phyloP scores from a whole-genome alignment of 1,140 invertebrate species.

The Drosophila santomea region DNA sequence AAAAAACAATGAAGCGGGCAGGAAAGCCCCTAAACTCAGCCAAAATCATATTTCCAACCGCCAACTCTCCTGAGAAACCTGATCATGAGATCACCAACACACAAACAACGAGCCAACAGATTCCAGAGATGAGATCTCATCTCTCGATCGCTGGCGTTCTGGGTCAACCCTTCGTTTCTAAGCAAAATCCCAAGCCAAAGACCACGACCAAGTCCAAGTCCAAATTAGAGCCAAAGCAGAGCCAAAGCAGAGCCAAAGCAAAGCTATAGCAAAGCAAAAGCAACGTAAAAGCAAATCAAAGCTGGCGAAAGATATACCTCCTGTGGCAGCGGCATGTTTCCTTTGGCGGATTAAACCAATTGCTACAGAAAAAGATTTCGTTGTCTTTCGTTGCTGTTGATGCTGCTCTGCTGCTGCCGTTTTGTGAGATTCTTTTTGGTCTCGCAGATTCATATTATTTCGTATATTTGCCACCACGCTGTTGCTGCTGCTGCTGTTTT shows the following conservation, averaged over 20 bases:
- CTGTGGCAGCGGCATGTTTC: conserved; percentile 72
- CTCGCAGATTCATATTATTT: conserved; percentile 18
- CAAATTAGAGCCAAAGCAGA: conserved; percentile 13
- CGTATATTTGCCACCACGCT: neutral
- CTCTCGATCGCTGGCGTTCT: conserved; percentile 32
- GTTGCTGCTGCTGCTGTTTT: conserved; percentile 2
- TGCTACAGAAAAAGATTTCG: conserved; percentile 72
- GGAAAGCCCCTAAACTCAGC: conserved; percentile 55
- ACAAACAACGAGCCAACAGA: conserved; percentile 11
- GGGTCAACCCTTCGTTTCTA: conserved; percentile 57
- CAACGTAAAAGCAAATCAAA: conserved; percentile 5
- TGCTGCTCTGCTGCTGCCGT: neutral
- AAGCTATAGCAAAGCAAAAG: neutral
- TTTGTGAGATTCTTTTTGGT: conserved; percentile 49
- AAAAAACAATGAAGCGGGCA: conserved; percentile 38
- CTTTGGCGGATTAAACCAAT: conserved; percentile 74
- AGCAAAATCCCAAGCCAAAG: conserved; percentile 37
- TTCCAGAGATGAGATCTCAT: conserved; percentile 32
- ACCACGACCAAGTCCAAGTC: neutral
- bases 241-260: neutral
- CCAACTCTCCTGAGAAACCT: conserved; percentile 63
- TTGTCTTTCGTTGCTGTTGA: conserved; percentile 3
- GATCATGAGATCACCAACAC: conserved; percentile 48
- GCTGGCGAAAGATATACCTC: conserved; percentile 15
- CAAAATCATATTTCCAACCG: conserved; percentile 57